Percentiles rank a stretch among this genome's conserved stretches.
Conservation (phyloP, 92 coral and sea anemone species). For the Actinernus sp. region DNA sequence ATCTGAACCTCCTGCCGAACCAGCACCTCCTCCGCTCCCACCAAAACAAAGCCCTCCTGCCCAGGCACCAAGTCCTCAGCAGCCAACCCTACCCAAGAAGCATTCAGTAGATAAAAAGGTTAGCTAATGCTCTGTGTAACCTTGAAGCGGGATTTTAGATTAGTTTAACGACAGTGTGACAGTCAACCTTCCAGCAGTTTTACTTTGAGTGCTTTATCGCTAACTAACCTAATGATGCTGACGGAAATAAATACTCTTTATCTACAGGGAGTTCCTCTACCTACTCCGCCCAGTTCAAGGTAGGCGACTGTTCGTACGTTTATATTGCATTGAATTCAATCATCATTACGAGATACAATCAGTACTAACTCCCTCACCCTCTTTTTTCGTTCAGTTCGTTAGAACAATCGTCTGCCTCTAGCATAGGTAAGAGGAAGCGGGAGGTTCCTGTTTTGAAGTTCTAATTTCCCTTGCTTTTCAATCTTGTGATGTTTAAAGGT, state of each 20-base stretch:
- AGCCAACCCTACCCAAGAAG: too few species aligned
- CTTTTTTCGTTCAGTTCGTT: neutral
- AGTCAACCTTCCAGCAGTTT: too few species aligned
- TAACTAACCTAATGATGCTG: too few species aligned
- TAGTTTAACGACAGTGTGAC: too few species aligned
- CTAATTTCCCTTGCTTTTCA: neutral
- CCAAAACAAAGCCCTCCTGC: constrained; percentile 6
- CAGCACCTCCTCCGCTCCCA: neutral
- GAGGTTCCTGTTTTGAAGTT: neutral
- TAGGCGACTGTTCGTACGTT: neutral
- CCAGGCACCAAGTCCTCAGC: too few species aligned
- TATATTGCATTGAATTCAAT: neutral
- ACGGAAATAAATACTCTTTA: too few species aligned
- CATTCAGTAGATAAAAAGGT: too few species aligned
- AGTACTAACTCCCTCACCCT: too few species aligned
- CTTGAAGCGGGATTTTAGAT: too few species aligned
- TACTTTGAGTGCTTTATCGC: too few species aligned
- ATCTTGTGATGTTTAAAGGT: neutral
- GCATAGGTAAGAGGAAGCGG: constrained; percentile 14
- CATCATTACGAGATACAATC: too few species aligned
- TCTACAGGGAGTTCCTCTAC: constrained; percentile 24
- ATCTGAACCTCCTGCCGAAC: neutral
- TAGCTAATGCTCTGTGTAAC: too few species aligned
- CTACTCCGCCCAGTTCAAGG: constrained; percentile 19
- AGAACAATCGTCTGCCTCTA: constrained; percentile 30